phyloP scores from a whole-genome alignment of 2,113 vertebrate genomes.

The Oryzias woworae region DNA sequence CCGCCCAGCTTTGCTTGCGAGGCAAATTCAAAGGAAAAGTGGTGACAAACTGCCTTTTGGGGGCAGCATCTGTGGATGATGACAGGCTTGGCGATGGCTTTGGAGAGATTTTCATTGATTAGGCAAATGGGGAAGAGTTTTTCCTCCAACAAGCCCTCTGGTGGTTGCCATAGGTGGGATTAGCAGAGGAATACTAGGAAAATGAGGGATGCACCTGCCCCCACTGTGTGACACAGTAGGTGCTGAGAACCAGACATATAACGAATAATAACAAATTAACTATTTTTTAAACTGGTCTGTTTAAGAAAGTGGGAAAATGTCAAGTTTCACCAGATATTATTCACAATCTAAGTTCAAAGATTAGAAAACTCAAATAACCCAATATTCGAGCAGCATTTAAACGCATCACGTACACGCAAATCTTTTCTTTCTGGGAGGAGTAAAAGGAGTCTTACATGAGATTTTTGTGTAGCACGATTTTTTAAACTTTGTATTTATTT shows the following conservation, averaged over 20 bases:
- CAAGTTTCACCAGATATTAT: too few species aligned
- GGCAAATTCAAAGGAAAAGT: constrained; percentile 40
- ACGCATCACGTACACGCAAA: too few species aligned
- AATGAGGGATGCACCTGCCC: constrained; percentile 58
- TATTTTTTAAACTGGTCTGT: too few species aligned
- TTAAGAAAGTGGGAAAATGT: too few species aligned
- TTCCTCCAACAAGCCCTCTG: constrained; percentile 49
- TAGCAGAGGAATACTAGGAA: constrained; percentile 53
- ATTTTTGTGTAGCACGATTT: too few species aligned
- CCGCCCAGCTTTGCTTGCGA: constrained; percentile 9
- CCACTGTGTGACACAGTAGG: not conserved
- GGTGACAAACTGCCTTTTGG: constrained; percentile 48
- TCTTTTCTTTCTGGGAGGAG: too few species aligned
- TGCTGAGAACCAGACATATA: not conserved
- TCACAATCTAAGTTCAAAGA: too few species aligned
- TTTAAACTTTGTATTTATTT: too few species aligned
- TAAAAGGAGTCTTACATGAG: too few species aligned
- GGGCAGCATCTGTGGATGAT: constrained; percentile 56
- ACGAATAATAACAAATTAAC: too few species aligned
- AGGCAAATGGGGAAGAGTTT: constrained; percentile 62
- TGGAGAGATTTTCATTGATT: constrained; percentile 65
- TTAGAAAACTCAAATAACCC: too few species aligned
- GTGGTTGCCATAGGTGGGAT: constrained; percentile 60
- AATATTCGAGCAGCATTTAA: too few species aligned
- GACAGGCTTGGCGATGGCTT: constrained; percentile 38